Conservation (phyloP, 2,113 vertebrate genomes). For the Lutjanus erythropterus region DNA sequence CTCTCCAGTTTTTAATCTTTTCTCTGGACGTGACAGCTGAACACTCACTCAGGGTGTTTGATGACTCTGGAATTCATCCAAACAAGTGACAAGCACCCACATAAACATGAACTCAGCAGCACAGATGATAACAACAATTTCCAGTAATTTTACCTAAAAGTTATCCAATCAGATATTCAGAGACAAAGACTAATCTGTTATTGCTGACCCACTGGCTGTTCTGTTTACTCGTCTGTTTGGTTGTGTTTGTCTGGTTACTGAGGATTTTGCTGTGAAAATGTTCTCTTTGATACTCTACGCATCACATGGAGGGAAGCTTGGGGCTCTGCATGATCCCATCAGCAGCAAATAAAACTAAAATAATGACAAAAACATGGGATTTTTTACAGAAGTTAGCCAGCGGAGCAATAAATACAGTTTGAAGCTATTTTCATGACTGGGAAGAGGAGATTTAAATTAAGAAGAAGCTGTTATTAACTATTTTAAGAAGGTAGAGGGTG, state of each 20-base stretch:
- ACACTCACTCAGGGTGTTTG: neutral
- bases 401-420: neutral
- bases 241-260: conserved; percentile 68
- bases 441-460: neutral
- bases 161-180: neutral
- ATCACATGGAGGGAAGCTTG: conserved; percentile 73
- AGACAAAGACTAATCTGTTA: conserved; percentile 28
- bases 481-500: too few relatives aligned
- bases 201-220: conserved; percentile 23
- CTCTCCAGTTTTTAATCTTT: neutral
- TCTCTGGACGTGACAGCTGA: neutral
- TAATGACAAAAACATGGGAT: neutral
- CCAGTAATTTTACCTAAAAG: neutral
- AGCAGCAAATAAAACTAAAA: conserved; percentile 21
- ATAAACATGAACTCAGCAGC: neutral
- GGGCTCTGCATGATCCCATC: conserved; percentile 36
- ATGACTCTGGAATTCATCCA: neutral
- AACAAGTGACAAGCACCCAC: conserved; percentile 1
- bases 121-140: neutral
- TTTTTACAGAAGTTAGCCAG: neutral
- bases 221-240: conserved; percentile 58
- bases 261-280: conserved; percentile 53
- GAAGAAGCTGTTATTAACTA: neutral
- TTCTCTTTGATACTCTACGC: conserved; percentile 47
- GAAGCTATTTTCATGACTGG: neutral